Percentiles rank a stretch among this genome's conserved stretches.
phyloP scores from a whole-genome alignment of 2,797 vertebrate species.

The Sparus aurata region DNA sequence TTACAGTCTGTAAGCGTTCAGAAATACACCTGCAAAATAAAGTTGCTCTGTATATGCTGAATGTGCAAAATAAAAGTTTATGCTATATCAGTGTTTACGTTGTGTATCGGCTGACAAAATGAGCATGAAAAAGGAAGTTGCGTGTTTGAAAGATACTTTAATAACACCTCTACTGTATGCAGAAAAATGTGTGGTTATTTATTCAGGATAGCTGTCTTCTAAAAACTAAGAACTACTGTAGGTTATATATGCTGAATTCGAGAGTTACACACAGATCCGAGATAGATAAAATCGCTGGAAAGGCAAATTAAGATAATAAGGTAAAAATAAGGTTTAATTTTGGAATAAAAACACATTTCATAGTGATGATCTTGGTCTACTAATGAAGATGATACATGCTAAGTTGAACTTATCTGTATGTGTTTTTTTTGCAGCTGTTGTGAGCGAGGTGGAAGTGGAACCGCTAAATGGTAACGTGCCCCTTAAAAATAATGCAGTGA shows the following conservation, averaged over 20 bases:
- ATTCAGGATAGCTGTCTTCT: neutral
- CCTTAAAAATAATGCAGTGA: constrained; percentile 8
- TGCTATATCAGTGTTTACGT: neutral
- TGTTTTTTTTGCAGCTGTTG: constrained; percentile 72
- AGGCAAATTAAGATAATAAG: neutral
- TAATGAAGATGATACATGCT: too few species aligned
- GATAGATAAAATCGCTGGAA: neutral
- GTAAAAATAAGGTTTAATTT: neutral
- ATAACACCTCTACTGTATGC: neutral
- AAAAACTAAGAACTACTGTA: neutral
- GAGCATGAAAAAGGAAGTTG: neutral
- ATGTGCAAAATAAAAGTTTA: neutral
- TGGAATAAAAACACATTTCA: constrained; percentile 3
- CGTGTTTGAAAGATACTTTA: neutral
- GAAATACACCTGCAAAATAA: neutral
- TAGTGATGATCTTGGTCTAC: neutral
- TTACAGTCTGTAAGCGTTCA: neutral
- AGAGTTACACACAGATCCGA: neutral
- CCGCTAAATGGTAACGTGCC: constrained; percentile 82
- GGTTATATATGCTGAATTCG: neutral
- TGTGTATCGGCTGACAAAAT: neutral
- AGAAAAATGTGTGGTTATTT: neutral
- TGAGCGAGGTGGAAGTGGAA: constrained; percentile 82
- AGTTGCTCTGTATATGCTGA: too few species aligned
- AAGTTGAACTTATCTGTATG: constrained; percentile 3